Percentiles rank a stretch among this genome's conserved stretches.
Conservation (phyloP, 2,113 vertebrate genomes). For the Salvelinus fontinalis region DNA sequence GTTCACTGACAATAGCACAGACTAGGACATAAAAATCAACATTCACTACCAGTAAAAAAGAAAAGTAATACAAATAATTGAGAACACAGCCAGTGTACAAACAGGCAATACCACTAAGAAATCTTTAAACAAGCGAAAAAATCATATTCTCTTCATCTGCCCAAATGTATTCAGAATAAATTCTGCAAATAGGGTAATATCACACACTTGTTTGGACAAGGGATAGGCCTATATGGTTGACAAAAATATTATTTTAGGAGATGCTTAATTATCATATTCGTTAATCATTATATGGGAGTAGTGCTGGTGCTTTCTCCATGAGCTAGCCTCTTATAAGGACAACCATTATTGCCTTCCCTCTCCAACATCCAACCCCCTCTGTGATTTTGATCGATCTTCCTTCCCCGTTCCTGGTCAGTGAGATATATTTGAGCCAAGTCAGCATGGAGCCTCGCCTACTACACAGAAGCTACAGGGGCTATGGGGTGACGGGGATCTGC, state of each 20-base stretch:
- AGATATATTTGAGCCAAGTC: conserved; percentile 7
- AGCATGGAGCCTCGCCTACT: conserved; percentile 2
- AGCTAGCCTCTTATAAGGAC: conserved; percentile 1
- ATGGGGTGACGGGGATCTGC: not conserved
- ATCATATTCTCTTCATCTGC: too few relatives aligned
- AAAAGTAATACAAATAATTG: not conserved
- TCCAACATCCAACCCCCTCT: not conserved
- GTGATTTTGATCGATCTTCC: conserved; percentile 22
- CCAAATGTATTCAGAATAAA: too few relatives aligned
- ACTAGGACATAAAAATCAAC: not conserved
- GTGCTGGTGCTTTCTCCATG: conserved; percentile 15
- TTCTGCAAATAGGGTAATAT: too few relatives aligned
- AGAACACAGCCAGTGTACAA: too few relatives aligned
- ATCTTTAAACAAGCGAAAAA: too few relatives aligned
- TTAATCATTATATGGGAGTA: not conserved
- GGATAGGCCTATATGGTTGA: not conserved
- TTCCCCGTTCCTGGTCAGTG: not conserved
- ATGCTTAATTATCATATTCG: not conserved
- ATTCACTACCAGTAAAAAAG: not conserved
- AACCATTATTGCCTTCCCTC: conserved; percentile 6
- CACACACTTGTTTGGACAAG: too few relatives aligned
- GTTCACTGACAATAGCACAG: conserved; percentile 1
- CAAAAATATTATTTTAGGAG: not conserved
- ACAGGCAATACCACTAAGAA: too few relatives aligned
- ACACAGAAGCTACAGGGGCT: not conserved